A percentile compares a stretch with the other conserved stretches of the same genome.
Evolutionary conservation across 2,797 vertebrate genomes (phyloP).

Genomic region (Peromyscus nudipes): DNA sequence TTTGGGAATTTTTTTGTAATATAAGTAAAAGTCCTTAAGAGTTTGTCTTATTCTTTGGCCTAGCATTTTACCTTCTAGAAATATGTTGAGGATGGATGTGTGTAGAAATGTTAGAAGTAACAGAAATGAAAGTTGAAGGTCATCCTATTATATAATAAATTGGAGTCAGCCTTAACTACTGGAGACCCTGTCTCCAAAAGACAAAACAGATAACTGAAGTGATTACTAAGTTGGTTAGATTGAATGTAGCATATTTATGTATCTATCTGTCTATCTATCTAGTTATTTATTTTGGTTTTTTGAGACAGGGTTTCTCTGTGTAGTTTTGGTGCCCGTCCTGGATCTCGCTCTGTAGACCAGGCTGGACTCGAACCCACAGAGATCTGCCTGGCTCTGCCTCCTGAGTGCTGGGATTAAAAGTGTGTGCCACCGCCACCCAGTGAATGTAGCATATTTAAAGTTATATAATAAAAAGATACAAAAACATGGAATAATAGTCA

Average conservation of each 20-base stretch:
- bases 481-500: neutral
- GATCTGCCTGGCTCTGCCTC: no score
- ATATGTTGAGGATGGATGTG: neutral
- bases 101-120: slow-evolving; percentile 53
- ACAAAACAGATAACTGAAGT: neutral
- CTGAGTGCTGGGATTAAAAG: no score
- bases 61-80: slow-evolving; percentile 24
- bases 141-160: neutral
- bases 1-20: neutral
- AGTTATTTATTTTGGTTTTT: no score
- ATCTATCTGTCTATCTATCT: no score
- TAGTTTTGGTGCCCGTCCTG: no score
- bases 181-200: neutral
- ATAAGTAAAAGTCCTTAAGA: neutral
- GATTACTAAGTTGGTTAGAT: slow-evolving; percentile 20
- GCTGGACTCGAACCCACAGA: no score
- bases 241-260: neutral
- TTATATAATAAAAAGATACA: neutral
- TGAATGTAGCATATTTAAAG: neutral
- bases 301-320: no score
- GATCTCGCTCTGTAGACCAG: no score
- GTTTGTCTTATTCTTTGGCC: neutral
- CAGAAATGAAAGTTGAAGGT: neutral
- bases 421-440: no score
- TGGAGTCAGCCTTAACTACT: neutral